Evolutionary conservation across 2,113 vertebrate genomes (phyloP).

Genomic region (Phalacrocorax brasilianus): DNA sequence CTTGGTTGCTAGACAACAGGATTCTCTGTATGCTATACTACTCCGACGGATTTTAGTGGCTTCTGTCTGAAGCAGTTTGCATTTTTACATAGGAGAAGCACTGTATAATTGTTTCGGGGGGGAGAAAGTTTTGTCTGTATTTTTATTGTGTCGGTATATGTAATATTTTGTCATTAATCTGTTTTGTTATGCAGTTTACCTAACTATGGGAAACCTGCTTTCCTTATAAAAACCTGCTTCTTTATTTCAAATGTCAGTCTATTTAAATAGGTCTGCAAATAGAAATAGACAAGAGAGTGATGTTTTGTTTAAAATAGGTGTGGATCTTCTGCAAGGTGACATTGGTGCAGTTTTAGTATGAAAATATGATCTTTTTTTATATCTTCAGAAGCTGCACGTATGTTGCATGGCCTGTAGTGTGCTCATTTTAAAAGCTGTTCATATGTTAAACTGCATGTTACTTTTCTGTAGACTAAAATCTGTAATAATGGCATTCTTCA

Average conservation of each 20-base stretch:
- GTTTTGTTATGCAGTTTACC: background rate
- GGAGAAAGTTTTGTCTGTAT: slow-evolving; percentile 27
- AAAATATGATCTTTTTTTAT: slow-evolving; percentile 59
- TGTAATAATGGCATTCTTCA: background rate
- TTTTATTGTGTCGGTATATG: background rate
- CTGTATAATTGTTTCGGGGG: background rate
- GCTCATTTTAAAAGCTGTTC: slow-evolving; percentile 40
- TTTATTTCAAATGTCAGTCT: slow-evolving; percentile 33
- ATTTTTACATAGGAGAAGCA: slow-evolving; percentile 38
- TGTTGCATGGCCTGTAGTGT: slow-evolving; percentile 57
- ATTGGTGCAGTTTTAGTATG: slow-evolving; percentile 71
- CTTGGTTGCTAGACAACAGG: slow-evolving; percentile 82
- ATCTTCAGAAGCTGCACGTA: slow-evolving; percentile 52
- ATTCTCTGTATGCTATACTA: slow-evolving; percentile 60
- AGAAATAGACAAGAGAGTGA: slow-evolving; percentile 6
- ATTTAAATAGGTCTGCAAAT: background rate
- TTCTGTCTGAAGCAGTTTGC: slow-evolving; percentile 58
- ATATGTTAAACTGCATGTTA: slow-evolving; percentile 15
- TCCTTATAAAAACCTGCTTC: slow-evolving; percentile 22
- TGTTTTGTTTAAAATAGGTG: slow-evolving; percentile 48
- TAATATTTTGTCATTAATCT: background rate
- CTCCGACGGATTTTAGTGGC: slow-evolving; percentile 48
- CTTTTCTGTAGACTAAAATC: slow-evolving; percentile 11
- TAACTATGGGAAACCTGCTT: background rate
- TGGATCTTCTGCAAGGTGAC: slow-evolving; percentile 72